These are phyloP conservation scores for Schizothorax lantsangensis DNA, from an alignment of 2,797 vertebrate genomes.

Conservation along the genomic window DNA sequence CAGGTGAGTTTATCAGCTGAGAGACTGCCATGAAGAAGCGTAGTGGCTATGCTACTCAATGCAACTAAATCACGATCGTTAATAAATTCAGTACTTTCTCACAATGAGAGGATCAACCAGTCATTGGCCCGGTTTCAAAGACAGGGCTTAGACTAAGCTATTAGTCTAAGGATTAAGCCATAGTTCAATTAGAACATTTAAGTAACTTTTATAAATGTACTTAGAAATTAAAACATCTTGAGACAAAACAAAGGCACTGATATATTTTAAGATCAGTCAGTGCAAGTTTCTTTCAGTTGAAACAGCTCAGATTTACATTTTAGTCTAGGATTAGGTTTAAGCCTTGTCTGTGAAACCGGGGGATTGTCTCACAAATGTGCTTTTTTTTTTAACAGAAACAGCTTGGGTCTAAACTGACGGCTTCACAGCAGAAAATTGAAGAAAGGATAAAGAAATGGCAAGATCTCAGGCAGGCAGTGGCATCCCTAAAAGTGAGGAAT, in stretches of 20 bases:
- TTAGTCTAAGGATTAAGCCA: too few species aligned
- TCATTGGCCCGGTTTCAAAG: too few species aligned
- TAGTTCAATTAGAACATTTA: too few species aligned
- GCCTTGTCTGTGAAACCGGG: too few species aligned
- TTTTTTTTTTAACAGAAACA: constrained; percentile 73
- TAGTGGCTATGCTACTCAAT: neutral
- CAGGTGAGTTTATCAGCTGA: constrained; percentile 77
- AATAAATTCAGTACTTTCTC: neutral
- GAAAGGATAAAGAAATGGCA: constrained; percentile 75
- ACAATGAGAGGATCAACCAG: neutral
- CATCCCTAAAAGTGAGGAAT: constrained; percentile 74
- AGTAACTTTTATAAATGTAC: too few species aligned
- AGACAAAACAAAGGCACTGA: too few species aligned
- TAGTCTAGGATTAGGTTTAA: too few species aligned
- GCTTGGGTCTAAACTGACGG: constrained; percentile 74
- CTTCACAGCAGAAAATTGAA: constrained; percentile 81
- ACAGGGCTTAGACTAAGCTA: too few species aligned
- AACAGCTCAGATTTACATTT: too few species aligned
- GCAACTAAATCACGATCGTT: neutral
- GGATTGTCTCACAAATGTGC: neutral
- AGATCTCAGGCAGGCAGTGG: constrained; percentile 77
- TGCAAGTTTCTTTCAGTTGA: too few species aligned
- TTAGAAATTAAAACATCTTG: too few species aligned
- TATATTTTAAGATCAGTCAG: too few species aligned
- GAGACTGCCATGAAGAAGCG: neutral